phyloP scores from a whole-genome alignment of 1,140 invertebrate genomes.

The Drosophila chauvacae region DNA sequence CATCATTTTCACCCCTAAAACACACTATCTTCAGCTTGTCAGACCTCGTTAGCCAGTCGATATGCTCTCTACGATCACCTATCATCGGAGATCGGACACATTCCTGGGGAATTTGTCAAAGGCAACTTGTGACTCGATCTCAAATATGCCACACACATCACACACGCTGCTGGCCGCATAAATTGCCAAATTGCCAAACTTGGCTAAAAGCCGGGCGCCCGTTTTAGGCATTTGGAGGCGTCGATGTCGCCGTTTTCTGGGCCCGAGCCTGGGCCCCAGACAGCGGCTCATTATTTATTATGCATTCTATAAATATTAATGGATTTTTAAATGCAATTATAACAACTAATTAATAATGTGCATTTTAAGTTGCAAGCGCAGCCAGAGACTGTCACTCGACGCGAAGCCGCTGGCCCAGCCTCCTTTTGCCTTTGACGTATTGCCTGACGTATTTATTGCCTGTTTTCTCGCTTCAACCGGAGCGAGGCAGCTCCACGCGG shows the following conservation, averaged over 20 bases:
- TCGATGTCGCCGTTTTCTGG: conserved; percentile 54
- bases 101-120: conserved; percentile 76
- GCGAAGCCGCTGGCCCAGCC: conserved; percentile 5
- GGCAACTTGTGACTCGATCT: conserved; percentile 58
- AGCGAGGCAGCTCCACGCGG: conserved; percentile 1
- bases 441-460: conserved; percentile 83
- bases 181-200: conserved; percentile 82
- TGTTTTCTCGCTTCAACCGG: conserved; percentile 75
- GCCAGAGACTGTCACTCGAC: conserved; percentile 26
- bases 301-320: conserved; percentile 84
- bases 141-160: conserved; percentile 77
- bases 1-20: background rate
- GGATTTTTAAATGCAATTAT: conserved; percentile 84
- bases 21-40: background rate
- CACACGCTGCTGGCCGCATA: conserved; percentile 52
- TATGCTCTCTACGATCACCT: conserved; percentile 47
- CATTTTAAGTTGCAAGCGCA: conserved; percentile 75
- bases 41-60: conserved; percentile 10
- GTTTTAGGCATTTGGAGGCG: conserved; percentile 77
- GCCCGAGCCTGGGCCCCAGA: conserved; percentile 2
- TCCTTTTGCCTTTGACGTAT: conserved; percentile 68
- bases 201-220: conserved; percentile 38
- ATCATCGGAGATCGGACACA: conserved; percentile 40
- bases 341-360: conserved; percentile 84
- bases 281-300: conserved; percentile 82